These are phyloP conservation scores for Columbina picui DNA, from an alignment of 2,113 vertebrate species.

Conservation along the genomic window DNA sequence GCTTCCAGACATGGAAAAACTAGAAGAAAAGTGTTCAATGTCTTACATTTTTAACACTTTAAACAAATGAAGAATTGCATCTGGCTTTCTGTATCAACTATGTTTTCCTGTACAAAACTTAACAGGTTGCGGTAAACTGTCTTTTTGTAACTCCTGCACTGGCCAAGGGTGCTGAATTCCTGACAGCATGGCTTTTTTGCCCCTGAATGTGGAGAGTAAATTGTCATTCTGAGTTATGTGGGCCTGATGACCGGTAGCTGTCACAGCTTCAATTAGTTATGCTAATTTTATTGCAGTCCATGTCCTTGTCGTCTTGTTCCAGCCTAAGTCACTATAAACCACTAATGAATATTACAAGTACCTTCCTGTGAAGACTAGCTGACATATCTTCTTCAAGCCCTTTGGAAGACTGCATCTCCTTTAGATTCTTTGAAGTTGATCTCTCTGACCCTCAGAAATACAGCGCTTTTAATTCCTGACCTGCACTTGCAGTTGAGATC, in stretches of 20 bases:
- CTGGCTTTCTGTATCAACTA: neutral
- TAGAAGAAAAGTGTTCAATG: neutral
- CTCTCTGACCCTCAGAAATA: neutral
- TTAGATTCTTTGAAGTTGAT: neutral
- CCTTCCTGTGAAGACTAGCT: neutral
- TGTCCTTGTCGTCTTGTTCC: neutral
- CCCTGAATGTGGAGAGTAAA: neutral
- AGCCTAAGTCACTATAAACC: neutral
- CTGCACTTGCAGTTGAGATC: neutral
- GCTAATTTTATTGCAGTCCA: constrained; percentile 20
- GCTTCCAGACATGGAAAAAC: neutral
- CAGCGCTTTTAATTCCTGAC: neutral
- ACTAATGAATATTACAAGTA: constrained; percentile 23
- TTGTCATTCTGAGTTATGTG: neutral
- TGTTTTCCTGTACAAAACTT: neutral
- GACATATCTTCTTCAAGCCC: neutral
- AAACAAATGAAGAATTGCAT: neutral
- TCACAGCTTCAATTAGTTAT: constrained; percentile 24
- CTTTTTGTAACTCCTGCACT: neutral
- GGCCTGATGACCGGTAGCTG: constrained; percentile 1
- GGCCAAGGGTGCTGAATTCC: neutral
- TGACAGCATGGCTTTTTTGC: neutral
- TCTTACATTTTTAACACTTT: neutral
- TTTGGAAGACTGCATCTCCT: neutral
- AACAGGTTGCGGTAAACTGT: neutral